A percentile compares a stretch with the other conserved stretches of the same genome.
Evolutionary conservation across 2,888 invertebrate species (phyloP).

Genomic region (Deladenus siricidicola): DNA sequence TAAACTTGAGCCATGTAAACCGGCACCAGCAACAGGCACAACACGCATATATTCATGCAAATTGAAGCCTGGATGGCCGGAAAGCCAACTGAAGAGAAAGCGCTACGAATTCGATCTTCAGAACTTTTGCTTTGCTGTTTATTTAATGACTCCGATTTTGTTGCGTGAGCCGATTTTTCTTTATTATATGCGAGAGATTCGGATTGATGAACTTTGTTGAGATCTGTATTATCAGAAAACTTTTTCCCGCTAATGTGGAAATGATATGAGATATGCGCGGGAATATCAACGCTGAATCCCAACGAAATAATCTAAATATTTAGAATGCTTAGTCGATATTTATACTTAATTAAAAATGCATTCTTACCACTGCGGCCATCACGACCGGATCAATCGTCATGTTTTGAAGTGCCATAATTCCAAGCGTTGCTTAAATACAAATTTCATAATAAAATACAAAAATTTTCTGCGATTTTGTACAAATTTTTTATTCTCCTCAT

Average conservation of each 20-base stretch:
- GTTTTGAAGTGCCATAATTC: slow-evolving; percentile 39
- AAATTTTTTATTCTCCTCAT: background rate
- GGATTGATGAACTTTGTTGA: too few species aligned
- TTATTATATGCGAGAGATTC: too few species aligned
- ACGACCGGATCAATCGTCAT: slow-evolving; percentile 48
- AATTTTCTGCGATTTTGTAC: background rate
- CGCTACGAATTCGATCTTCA: slow-evolving; percentile 10
- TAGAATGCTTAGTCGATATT: slow-evolving; percentile 27
- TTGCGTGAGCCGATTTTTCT: too few species aligned
- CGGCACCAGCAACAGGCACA: slow-evolving; percentile 40
- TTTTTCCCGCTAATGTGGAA: slow-evolving; percentile 18
- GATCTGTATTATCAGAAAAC: background rate
- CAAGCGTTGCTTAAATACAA: slow-evolving; percentile 39
- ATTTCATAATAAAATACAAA: too few species aligned
- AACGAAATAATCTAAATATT: slow-evolving; percentile 46
- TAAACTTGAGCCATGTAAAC: slow-evolving; percentile 46
- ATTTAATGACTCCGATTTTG: too few species aligned
- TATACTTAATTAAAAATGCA: background rate
- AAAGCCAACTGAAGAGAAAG: slow-evolving; percentile 34
- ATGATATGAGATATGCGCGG: slow-evolving; percentile 42
- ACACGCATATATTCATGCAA: slow-evolving; percentile 42
- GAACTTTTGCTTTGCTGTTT: background rate
- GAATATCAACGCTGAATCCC: slow-evolving; percentile 49
- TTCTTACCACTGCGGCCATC: slow-evolving; percentile 34
- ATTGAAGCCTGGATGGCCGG: slow-evolving; percentile 37